These are phyloP conservation scores for Mechanitis mazaeus DNA, from an alignment of 2,888 invertebrate genomes.

Conservation along the genomic window DNA sequence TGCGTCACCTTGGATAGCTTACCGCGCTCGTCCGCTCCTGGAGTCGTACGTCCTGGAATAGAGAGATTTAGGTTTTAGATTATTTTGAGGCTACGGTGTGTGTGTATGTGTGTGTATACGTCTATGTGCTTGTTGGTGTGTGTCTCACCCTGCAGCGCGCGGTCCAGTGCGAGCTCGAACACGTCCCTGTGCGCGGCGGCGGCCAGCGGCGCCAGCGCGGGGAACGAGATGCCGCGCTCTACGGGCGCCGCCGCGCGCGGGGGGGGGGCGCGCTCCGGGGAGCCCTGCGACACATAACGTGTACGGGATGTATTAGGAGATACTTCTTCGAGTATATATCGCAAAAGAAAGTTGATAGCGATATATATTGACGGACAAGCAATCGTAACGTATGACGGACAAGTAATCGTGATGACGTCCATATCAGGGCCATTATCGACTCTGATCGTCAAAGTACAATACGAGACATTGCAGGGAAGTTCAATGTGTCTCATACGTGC, in stretches of 20 bases:
- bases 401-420: too few species aligned
- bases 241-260: conserved; percentile 44
- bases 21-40: conserved; percentile 43
- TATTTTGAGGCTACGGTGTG: too few species aligned
- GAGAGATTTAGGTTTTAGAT: background rate
- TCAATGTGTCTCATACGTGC: background rate
- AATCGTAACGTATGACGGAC: too few species aligned
- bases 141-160: conserved; percentile 85
- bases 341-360: too few species aligned
- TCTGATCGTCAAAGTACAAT: too few species aligned
- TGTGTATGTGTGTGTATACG: too few species aligned
- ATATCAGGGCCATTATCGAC: too few species aligned
- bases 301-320: too few species aligned
- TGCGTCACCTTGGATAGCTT: conserved; percentile 87
- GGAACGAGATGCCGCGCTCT: conserved; percentile 64
- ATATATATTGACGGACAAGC: too few species aligned
- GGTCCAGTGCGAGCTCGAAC: conserved; percentile 94
- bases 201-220: conserved; percentile 53
- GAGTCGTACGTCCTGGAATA: conserved; percentile 44
- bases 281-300: conserved; percentile 2
- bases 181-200: conserved; percentile 79
- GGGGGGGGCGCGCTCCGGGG: conserved; percentile 28
- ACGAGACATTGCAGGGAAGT: background rate
- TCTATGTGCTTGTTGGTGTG: too few species aligned
- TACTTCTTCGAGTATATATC: too few species aligned